Conservation (phyloP, 2,113 vertebrate genomes). For the Tursiops truncatus region DNA sequence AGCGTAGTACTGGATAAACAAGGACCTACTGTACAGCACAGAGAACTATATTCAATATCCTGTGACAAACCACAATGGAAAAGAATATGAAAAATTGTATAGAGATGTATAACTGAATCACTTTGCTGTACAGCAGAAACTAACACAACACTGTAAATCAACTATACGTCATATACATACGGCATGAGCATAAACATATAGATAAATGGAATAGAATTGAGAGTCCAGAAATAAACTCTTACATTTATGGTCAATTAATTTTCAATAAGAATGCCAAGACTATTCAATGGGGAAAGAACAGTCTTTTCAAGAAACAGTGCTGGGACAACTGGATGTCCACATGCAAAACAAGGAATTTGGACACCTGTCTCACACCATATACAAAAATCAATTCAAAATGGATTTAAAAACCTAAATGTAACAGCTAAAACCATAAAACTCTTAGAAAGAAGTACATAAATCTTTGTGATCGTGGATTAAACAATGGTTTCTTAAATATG, state of each 20-base stretch:
- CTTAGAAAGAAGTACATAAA: neutral
- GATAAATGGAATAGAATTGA: neutral
- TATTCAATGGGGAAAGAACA: neutral
- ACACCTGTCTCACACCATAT: neutral
- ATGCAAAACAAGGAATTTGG: neutral
- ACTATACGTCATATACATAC: no score
- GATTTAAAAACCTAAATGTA: neutral
- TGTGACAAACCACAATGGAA: no score
- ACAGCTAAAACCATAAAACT: neutral
- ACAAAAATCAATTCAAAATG: constrained; percentile 11
- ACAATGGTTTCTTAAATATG: neutral
- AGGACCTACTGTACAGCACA: no score
- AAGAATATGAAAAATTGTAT: no score
- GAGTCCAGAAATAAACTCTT: constrained; percentile 24
- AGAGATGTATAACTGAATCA: no score
- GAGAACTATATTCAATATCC: no score
- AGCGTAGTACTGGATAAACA: neutral
- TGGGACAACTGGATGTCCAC: neutral
- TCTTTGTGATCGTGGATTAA: neutral
- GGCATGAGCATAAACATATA: neutral
- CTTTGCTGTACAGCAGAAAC: no score
- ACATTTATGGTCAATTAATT: neutral
- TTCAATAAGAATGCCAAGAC: neutral
- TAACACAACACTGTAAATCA: no score
- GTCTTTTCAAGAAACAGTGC: neutral